Evolutionary conservation across 2,888 invertebrate genomes (phyloP).

Genomic region (Macrosiphum euphorbiae): DNA sequence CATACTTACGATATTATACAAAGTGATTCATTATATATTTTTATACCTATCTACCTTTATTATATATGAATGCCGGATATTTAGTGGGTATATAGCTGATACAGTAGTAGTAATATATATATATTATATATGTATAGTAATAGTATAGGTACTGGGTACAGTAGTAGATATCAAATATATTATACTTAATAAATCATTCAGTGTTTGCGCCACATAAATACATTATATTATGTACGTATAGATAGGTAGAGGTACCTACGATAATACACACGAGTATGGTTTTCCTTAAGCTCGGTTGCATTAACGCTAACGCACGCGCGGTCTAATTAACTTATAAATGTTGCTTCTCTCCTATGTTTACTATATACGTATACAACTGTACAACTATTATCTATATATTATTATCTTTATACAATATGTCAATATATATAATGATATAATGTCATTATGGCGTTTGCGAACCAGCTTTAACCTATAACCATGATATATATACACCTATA

Average conservation of each 20-base stretch:
- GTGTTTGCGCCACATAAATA: background rate
- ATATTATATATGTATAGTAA: too few species aligned
- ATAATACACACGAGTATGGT: background rate
- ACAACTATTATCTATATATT: background rate
- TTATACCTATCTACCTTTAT: background rate
- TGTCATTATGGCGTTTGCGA: background rate
- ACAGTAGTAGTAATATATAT: background rate
- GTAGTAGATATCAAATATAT: background rate
- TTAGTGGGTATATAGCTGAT: background rate
- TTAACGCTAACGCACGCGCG: background rate
- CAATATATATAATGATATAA: background rate
- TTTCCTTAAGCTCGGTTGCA: background rate
- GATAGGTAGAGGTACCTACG: background rate
- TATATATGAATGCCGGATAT: background rate
- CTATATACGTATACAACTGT: background rate
- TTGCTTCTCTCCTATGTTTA: background rate
- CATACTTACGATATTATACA: background rate
- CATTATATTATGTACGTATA: background rate
- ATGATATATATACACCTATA: background rate
- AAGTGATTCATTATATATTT: slow-evolving; percentile 18
- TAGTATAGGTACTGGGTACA: background rate
- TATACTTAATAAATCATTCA: slow-evolving; percentile 23
- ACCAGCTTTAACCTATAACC: background rate
- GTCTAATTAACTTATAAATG: slow-evolving; percentile 40
- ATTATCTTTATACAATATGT: background rate